phyloP scores from a whole-genome alignment of 2,888 invertebrate genomes.

The Emmelina monodactyla region DNA sequence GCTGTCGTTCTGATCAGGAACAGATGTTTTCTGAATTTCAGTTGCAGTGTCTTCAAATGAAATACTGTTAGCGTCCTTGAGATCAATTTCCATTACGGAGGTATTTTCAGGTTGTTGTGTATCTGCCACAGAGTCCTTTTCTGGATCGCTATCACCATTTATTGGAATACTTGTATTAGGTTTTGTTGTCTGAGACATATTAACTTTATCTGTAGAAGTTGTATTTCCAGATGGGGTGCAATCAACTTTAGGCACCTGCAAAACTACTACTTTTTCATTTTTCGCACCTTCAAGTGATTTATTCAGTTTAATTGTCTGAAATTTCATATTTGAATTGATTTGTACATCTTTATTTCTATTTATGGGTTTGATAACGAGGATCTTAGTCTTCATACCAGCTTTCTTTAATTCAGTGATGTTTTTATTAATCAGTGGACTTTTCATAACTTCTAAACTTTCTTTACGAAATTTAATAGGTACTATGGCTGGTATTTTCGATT shows the following conservation, averaged over 20 bases:
- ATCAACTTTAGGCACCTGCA: constrained; percentile 50
- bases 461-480: constrained; percentile 44
- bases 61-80: too few relatives aligned
- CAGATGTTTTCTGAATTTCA: too few relatives aligned
- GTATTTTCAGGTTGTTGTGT: too few relatives aligned
- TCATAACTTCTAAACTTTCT: constrained; percentile 47
- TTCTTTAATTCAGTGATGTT: constrained; percentile 48
- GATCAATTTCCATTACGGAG: too few relatives aligned
- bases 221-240: too few relatives aligned
- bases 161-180: too few relatives aligned
- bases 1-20: too few relatives aligned
- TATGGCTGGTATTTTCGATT: constrained; percentile 27
- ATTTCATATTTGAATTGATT: constrained; percentile 36
- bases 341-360: constrained; percentile 40
- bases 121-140: too few relatives aligned
- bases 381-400: constrained; percentile 56
- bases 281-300: constrained; percentile 29
- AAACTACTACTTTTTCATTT: constrained; percentile 45
- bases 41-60: too few relatives aligned
- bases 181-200: too few relatives aligned
- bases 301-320: constrained; percentile 76
- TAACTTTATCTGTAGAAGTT: too few relatives aligned
- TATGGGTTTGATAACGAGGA: constrained; percentile 54
- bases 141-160: too few relatives aligned
- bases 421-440: constrained; percentile 50